A percentile compares a stretch with the other conserved stretches of the same genome.
phyloP scores from a whole-genome alignment of 1,140 invertebrate species.

The Helicoverpa zea region DNA sequence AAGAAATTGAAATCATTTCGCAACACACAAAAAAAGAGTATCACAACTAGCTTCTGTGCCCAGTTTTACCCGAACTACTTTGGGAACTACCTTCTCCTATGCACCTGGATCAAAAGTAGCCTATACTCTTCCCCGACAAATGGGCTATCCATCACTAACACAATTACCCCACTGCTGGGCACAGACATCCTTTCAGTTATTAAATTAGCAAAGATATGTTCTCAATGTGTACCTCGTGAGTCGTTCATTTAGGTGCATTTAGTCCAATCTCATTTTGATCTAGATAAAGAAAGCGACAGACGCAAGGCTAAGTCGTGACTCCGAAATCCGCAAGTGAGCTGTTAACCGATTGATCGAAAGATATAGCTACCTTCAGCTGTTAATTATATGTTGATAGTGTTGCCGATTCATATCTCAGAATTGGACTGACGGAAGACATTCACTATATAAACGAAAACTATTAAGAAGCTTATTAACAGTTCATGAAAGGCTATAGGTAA shows the following conservation, averaged over 20 bases:
- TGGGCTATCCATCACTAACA: too few relatives aligned
- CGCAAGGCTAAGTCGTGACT: slow-evolving; percentile 35
- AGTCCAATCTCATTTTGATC: slow-evolving; percentile 9
- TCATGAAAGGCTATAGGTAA: not conserved
- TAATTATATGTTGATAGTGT: slow-evolving; percentile 5
- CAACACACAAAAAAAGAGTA: not conserved
- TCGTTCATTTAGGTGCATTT: not conserved
- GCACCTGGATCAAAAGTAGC: too few relatives aligned
- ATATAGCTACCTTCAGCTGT: slow-evolving; percentile 28
- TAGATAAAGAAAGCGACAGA: slow-evolving; percentile 35
- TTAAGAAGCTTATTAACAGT: not conserved
- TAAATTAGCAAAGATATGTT: not conserved
- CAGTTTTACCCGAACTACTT: too few relatives aligned
- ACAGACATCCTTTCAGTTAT: too few relatives aligned
- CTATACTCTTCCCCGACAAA: too few relatives aligned
- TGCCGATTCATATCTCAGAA: not conserved
- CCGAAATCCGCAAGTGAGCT: slow-evolving; percentile 25
- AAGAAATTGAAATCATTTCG: slow-evolving; percentile 11
- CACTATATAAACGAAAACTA: not conserved
- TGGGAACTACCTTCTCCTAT: too few relatives aligned
- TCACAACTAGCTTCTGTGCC: too few relatives aligned
- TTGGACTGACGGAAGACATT: not conserved
- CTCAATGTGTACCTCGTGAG: not conserved
- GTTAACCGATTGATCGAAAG: slow-evolving; percentile 12
- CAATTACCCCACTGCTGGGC: not conserved